These are phyloP conservation scores for Muscidifurax raptorellus DNA, from an alignment of 1,140 invertebrate species.

Conservation along the genomic window DNA sequence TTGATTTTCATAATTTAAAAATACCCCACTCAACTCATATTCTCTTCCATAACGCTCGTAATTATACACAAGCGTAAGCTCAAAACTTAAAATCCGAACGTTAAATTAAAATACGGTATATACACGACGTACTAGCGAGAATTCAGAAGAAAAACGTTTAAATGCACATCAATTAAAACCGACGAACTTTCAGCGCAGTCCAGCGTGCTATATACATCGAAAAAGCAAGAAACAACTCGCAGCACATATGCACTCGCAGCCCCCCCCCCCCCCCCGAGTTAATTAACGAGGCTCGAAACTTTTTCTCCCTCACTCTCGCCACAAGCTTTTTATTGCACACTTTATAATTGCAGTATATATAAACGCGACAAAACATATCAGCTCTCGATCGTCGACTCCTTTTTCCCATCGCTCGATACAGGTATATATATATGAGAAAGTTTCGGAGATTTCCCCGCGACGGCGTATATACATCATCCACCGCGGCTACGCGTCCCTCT, in stretches of 20 bases:
- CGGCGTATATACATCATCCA: neutral
- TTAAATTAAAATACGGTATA: no score
- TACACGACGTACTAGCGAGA: no score
- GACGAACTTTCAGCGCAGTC: neutral
- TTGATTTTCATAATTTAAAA: no score
- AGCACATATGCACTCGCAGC: neutral
- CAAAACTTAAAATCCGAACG: no score
- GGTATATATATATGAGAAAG: no score
- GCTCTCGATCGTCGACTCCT: neutral
- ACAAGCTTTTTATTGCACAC: conserved; percentile 23
- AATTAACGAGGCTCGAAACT: conserved; percentile 23
- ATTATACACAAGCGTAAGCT: no score
- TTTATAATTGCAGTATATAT: conserved; percentile 1
- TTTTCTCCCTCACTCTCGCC: neutral
- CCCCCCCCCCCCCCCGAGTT: no score
- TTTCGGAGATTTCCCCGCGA: neutral
- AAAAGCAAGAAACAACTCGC: neutral
- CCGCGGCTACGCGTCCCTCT: neutral
- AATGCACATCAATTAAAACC: neutral
- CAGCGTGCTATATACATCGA: neutral
- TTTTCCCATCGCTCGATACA: neutral
- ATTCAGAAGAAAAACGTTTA: neutral
- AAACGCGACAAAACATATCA: neutral
- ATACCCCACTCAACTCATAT: no score
- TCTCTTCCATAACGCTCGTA: no score